Base-by-base conservation (phyloP, 2,113 vertebrate genomes). In the Myocastor coypus region DNA sequence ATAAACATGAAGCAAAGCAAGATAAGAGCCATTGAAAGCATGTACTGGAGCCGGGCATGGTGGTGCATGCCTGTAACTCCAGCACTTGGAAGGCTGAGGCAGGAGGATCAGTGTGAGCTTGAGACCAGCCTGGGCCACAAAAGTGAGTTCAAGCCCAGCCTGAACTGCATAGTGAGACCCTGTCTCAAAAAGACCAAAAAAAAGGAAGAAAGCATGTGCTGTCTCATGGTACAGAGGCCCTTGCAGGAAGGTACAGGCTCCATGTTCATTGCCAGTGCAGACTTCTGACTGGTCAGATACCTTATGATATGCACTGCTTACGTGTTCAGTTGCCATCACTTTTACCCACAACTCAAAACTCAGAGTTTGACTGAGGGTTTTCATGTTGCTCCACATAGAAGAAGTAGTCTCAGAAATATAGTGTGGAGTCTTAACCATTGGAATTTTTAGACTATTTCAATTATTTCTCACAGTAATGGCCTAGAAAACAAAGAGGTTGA, bases 311-410 rank as follows among this genome's bases (percentile, higher is more conserved):
- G 52, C 83, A 20, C 37, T 34, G 16, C 34, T 55, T 50, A 3
- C 40, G 50, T 80, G 69, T 61, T 89, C n/a, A 19, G 78, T 30
- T n/a, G 37, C 50, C 19, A 52, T 40, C 24, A 3, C 19, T 85
- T 78, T 73, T 82, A 77, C 75, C 46, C 32, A 68, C 83, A 84
- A 94, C 11, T 7, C 12, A 71, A 55, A 93, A 64, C 40, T 91
- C 19, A 2, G 63, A 30, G 61, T 69, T 95, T 69, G 16, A 87
- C 7, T 69, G 69, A 71, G 40, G 37, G 46, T 28, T 94, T 90
- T 91, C 82, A 30, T 68, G n/a, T 94, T 94, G 28, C 30, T 96
- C 55, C 5, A 84, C 26, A 17, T 52, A 61, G 46, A 89, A 78
- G 50, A 85, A 37, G 78, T 61, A 37, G 78, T 61, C 84, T 83